phyloP scores from a whole-genome alignment of 2,888 invertebrate species.

The Macrophya annulata region DNA sequence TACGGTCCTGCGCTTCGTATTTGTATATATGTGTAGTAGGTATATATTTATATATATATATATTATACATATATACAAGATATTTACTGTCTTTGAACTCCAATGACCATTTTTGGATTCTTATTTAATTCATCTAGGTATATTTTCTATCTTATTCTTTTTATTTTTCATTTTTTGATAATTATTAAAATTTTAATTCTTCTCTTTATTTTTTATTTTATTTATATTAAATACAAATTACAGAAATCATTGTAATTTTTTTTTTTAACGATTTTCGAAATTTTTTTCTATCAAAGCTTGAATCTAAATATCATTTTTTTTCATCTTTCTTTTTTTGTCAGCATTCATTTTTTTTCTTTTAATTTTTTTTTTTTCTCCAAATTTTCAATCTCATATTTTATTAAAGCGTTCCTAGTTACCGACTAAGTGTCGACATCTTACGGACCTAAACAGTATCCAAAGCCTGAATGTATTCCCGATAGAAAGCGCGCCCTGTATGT shows the following conservation, averaged over 20 bases:
- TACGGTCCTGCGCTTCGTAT: slow-evolving; percentile 1
- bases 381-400: background rate
- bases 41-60: no score
- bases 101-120: background rate
- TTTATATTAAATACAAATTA: no score
- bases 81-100: background rate
- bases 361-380: background rate
- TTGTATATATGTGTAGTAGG: background rate
- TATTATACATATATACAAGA: background rate
- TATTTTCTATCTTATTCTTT: no score
- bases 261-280: no score
- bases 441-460: background rate
- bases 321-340: no score
- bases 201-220: background rate
- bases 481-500: slow-evolving; percentile 60
- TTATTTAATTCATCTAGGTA: no score
- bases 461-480: slow-evolving; percentile 56
- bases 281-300: no score
- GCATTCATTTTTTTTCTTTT: background rate
- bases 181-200: background rate
- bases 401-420: background rate
- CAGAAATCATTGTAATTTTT: no score
- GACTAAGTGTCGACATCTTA: slow-evolving; percentile 24
- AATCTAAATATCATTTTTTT: no score
- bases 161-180: background rate